Conservation (phyloP, 2,797 vertebrate genomes). For the Lateolabrax maculatus region DNA sequence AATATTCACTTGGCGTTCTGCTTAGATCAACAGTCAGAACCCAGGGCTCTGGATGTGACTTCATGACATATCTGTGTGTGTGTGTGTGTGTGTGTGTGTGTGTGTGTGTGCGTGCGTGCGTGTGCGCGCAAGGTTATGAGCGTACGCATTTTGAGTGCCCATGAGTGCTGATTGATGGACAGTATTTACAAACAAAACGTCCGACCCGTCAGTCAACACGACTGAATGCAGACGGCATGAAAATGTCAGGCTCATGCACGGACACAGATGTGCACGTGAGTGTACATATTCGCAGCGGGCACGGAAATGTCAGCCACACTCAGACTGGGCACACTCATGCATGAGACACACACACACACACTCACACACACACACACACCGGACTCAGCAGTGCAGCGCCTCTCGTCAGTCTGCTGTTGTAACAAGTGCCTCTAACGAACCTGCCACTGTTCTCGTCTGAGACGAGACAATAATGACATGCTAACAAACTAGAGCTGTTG, state of each 20-base stretch:
- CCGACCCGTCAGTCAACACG: conserved; percentile 70
- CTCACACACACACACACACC: conserved; percentile 17
- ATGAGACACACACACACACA: conserved; percentile 13
- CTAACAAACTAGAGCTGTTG: conserved; percentile 47
- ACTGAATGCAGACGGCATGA: conserved; percentile 69
- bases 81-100: conserved; percentile 13
- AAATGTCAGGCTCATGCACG: conserved; percentile 75
- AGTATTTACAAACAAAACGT: conserved; percentile 77
- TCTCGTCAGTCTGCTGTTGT: conserved; percentile 31
- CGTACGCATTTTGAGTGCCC: conserved; percentile 49
- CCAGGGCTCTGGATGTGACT: conserved; percentile 60
- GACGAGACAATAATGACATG: conserved; percentile 54
- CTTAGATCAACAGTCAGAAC: conserved; percentile 80
- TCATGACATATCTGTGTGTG: conserved; percentile 42
- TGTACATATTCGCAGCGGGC: conserved; percentile 25
- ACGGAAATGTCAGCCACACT: conserved; percentile 62
- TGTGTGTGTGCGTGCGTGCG: conserved; percentile 4
- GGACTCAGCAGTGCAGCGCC: conserved; percentile 4
- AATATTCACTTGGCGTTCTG: conserved; percentile 78
- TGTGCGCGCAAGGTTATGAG: not conserved
- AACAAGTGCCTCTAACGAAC: conserved; percentile 66
- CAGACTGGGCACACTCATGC: conserved; percentile 22
- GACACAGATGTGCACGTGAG: conserved; percentile 45
- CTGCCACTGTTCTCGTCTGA: conserved; percentile 34
- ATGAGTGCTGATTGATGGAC: conserved; percentile 80